Base-by-base conservation (phyloP, 2,888 invertebrate species). In the Erebia palarica region DNA sequence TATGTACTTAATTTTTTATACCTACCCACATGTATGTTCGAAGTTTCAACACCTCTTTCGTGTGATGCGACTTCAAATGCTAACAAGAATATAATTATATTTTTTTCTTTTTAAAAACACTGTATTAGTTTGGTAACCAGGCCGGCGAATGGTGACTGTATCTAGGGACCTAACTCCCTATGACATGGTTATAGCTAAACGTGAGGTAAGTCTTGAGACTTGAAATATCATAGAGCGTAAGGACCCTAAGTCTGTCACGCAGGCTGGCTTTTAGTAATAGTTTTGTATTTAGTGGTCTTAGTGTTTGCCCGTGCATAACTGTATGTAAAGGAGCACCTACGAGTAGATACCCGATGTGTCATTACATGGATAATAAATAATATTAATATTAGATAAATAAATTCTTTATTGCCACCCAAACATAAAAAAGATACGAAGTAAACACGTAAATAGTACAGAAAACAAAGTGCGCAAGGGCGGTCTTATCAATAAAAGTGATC, bases 301-400 rank as follows among this genome's bases (percentile, higher is more conserved):
- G 81, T 77, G 83, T 85, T 86, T 87, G 90, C 90, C 86, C 90
- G 91, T 88, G 83, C 81, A 79, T 81, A 78, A 78, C 74, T 81
- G 80, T 86, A 80, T 90, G 90, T 89, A 86, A 87, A 84, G 86
- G 88, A 88, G 92, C 92, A 91, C 91, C 80, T 89, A 89, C 84
- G 84, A 55, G 55, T 55, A 55, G 55, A 55, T 89, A 89, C 84
- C 84, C 85, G 81, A 88, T 89, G 89, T 92, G 90, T 91, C 90
- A 93, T 92, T 92, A 92, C 91, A 92, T 90, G 86, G 86, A 87
- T 90, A 91, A 89, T 86, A 87, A n/a, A n/a, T n/a, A n/a, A n/a
- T n/a, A n/a, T n/a, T n/a, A n/a, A n/a, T n/a, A n/a, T n/a, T n/a
- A n/a, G n/a, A n/a, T n/a, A n/a, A n/a, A n/a, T n/a, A n/a, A n/a